Conservation (phyloP, 2,113 vertebrate genomes). For the Oreochromis aureus region DNA sequence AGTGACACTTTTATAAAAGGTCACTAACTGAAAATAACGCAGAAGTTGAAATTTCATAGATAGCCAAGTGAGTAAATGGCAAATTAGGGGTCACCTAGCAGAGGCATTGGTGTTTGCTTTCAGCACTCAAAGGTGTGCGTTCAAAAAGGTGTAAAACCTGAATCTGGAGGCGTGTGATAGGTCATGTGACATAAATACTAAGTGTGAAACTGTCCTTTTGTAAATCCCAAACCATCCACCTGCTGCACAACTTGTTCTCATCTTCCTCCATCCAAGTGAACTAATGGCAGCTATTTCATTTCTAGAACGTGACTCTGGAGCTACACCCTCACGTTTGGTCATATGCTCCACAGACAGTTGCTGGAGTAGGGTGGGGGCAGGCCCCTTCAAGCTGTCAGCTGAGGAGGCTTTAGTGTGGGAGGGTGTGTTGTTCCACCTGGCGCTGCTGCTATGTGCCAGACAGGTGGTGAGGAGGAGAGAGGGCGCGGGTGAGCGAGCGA, state of each 20-base stretch:
- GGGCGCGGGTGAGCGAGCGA: neutral
- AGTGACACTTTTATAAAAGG: neutral
- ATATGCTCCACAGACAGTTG: slow-evolving; percentile 48
- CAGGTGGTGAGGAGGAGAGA: slow-evolving; percentile 59
- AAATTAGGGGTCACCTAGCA: neutral
- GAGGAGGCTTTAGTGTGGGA: slow-evolving; percentile 30
- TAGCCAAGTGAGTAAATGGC: neutral
- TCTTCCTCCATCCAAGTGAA: neutral
- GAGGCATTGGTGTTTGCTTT: neutral
- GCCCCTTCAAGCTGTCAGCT: slow-evolving; percentile 51
- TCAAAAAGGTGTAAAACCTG: neutral
- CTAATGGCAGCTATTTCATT: neutral
- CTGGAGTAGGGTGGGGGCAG: slow-evolving; percentile 25
- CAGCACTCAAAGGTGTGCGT: neutral
- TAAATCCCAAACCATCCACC: neutral
- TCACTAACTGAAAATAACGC: neutral
- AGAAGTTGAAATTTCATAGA: neutral
- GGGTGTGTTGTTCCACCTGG: slow-evolving; percentile 63
- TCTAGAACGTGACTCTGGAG: slow-evolving; percentile 2
- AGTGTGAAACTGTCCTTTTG: neutral
- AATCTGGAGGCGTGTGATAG: neutral
- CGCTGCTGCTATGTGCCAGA: slow-evolving; percentile 57
- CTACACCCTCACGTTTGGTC: slow-evolving; percentile 36
- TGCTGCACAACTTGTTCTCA: neutral
- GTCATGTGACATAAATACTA: neutral